These are phyloP conservation scores for Bombus huntii DNA, from an alignment of 1,140 invertebrate genomes.

Conservation along the genomic window DNA sequence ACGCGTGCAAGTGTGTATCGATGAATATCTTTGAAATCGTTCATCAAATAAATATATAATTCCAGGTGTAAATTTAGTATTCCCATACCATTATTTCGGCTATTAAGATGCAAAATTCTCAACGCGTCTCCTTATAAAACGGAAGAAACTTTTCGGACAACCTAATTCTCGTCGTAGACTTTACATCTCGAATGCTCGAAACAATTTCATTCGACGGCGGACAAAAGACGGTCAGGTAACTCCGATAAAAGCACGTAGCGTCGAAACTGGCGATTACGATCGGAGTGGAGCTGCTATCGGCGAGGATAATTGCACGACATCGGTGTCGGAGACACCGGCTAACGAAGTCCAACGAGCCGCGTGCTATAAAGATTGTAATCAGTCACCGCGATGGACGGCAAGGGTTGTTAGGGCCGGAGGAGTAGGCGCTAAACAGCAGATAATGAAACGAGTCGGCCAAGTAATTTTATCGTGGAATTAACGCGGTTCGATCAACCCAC, in stretches of 20 bases:
- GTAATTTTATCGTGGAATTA: slow-evolving; percentile 58
- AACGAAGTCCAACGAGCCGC: neutral
- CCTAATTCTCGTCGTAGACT: too few species aligned
- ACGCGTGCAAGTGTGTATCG: too few species aligned
- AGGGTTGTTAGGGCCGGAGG: slow-evolving; percentile 49
- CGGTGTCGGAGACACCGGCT: neutral
- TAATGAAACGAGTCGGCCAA: slow-evolving; percentile 43
- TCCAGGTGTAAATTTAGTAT: too few species aligned
- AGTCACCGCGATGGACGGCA: slow-evolving; percentile 48
- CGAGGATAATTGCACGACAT: slow-evolving; percentile 41
- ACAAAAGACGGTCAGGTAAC: neutral
- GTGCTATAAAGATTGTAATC: slow-evolving; percentile 51
- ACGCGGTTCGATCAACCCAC: slow-evolving; percentile 32
- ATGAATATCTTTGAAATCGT: too few species aligned
- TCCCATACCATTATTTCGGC: too few species aligned
- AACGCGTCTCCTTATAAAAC: too few species aligned
- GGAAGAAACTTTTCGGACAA: too few species aligned
- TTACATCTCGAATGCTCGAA: too few species aligned
- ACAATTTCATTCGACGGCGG: neutral
- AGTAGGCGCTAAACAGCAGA: slow-evolving; percentile 61
- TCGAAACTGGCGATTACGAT: slow-evolving; percentile 25
- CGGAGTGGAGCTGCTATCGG: neutral
- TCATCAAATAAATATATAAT: too few species aligned
- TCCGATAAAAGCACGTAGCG: neutral
- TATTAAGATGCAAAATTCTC: too few species aligned